These are phyloP conservation scores for Iguana delicatissima DNA, from an alignment of 2,797 vertebrate species.

Conservation along the genomic window DNA sequence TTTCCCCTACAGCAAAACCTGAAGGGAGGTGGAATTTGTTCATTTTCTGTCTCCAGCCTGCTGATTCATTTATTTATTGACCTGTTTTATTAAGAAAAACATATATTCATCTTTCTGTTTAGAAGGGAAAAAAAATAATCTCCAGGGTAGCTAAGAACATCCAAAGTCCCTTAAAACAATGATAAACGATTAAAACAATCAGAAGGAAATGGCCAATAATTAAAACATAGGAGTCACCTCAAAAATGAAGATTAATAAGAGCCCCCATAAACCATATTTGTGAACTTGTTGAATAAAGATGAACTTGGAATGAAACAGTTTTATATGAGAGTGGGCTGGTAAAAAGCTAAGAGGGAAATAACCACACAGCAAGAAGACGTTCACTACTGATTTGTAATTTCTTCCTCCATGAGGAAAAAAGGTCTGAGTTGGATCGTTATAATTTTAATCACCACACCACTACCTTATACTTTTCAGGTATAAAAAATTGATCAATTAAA, in stretches of 20 bases:
- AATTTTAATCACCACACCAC: background rate
- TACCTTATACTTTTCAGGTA: background rate
- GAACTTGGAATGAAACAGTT: background rate
- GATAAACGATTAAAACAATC: background rate
- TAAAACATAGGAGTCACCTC: background rate
- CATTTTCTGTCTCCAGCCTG: slow-evolving; percentile 16
- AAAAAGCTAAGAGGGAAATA: background rate
- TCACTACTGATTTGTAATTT: background rate
- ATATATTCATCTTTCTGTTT: background rate
- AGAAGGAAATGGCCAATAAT: background rate
- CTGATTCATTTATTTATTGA: background rate
- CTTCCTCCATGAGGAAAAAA: background rate
- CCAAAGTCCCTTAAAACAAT: background rate
- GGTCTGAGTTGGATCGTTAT: background rate
- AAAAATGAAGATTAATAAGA: background rate
- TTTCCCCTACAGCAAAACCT: slow-evolving; percentile 15
- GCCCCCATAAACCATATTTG: background rate
- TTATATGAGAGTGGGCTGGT: background rate
- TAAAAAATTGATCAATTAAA: background rate
- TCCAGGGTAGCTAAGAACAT: background rate
- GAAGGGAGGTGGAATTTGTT: no score
- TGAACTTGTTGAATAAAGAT: background rate
- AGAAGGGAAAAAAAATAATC: background rate
- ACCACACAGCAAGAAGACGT: background rate
- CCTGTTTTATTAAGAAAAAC: background rate